Evolutionary conservation across 2,888 invertebrate genomes (phyloP), one percentile per base, ranked within the genome.

Genomic region (Ferrisia virgata): DNA sequence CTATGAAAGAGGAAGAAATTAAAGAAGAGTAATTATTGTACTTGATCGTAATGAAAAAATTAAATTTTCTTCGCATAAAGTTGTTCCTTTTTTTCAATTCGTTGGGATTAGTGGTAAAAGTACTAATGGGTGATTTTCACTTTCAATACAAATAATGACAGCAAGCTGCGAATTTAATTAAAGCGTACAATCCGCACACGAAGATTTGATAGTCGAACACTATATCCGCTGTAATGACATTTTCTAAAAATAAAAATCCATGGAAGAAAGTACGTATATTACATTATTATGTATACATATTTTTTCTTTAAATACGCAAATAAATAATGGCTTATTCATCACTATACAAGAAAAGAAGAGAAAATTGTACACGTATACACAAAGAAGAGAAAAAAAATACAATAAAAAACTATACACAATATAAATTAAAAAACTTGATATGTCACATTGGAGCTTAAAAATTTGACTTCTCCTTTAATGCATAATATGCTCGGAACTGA

Each of bases 321-420:
- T 82, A 82, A 82, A 82, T 82, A 82, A 82, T 82, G 82, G 82
- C 82, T 82, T 64, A 64, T 58, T 82, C 58, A 82, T 82, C 64
- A 76, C 36, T 76, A 76, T 36, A 76, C 72, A 76, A 76, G 36
- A 76, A 76, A 76, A 47, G 28, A 76, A 36, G 33, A 82, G 58
- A 36, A 82, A 47, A 64, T 82, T 82, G 22, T 22, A 82, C 53
- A 82, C 15, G 4, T 82, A 82, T 82, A 5, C 39, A 82, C 82
- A 81, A 8, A 80, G 9, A 43, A 22, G 31, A 33, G 22, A 8
- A 25, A 22, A 64, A 36, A 36, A 82, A 36, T 0, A 64, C 53
- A 64, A 64, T 22, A 25, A 64, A 82, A 82, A 82, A 58, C 58
- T 64, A 18, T 82, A 47, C 43, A 80, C 43, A 80, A 53, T 47